Evolutionary conservation across 2,113 vertebrate species (phyloP).

Genomic region (Cephalopholis sonnerati): DNA sequence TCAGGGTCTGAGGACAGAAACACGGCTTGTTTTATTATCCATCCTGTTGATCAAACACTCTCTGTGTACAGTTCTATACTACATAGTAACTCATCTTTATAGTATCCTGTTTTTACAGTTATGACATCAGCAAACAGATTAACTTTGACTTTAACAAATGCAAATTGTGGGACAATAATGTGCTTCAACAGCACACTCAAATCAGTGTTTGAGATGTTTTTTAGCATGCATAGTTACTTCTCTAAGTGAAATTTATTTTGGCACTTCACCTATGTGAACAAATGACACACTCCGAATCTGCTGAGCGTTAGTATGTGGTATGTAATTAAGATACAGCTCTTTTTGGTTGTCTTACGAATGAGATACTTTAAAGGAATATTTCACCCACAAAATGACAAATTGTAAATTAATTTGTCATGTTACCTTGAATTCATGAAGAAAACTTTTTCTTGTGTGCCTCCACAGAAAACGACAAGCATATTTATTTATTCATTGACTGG

Average conservation of each 20-base stretch:
- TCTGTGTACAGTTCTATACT: not conserved
- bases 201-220: not conserved
- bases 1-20: slow-evolving; percentile 85
- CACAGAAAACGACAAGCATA: too few relatives aligned
- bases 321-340: not conserved
- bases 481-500: too few relatives aligned
- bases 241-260: not conserved
- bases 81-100: not conserved
- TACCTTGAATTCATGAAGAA: too few relatives aligned
- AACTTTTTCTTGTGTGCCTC: too few relatives aligned
- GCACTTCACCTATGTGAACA: too few relatives aligned
- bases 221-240: not conserved
- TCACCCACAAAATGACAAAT: too few relatives aligned
- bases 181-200: not conserved
- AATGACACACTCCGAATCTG: not conserved
- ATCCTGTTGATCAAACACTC: not conserved
- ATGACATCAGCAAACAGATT: not conserved
- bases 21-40: not conserved
- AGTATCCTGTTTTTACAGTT: not conserved
- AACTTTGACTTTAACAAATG: not conserved
- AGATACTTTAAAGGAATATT: too few relatives aligned
- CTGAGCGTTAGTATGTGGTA: not conserved
- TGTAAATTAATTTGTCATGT: too few relatives aligned
- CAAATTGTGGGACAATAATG: not conserved
- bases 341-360: not conserved